These are phyloP conservation scores for Muschampia plurimacula DNA, from an alignment of 2,888 invertebrate genomes.

Conservation along the genomic window DNA sequence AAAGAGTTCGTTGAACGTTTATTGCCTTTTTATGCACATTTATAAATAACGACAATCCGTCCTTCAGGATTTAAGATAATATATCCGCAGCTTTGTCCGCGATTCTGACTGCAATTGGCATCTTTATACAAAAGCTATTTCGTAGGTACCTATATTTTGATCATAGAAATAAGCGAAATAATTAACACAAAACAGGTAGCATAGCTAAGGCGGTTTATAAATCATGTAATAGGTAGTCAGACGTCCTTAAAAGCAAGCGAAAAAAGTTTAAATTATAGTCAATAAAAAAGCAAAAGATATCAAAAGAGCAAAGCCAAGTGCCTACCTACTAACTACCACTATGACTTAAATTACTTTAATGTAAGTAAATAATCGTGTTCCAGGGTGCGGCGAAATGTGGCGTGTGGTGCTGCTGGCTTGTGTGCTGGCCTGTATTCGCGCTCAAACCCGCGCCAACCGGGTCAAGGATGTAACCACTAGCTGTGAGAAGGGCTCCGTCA, in stretches of 20 bases:
- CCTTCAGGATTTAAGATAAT: neutral
- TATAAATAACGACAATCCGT: constrained; percentile 34
- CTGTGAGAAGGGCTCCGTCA: constrained; percentile 87
- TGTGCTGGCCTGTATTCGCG: constrained; percentile 54
- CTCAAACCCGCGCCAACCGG: constrained; percentile 74
- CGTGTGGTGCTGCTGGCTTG: constrained; percentile 62
- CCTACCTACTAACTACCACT: no score
- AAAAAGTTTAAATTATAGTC: neutral
- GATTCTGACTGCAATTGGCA: no score
- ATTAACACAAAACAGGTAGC: no score
- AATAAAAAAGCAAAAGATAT: neutral
- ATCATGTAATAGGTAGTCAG: neutral
- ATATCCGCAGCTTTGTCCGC: no score
- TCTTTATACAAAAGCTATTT: no score
- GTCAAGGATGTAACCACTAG: constrained; percentile 86
- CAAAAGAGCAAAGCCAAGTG: no score
- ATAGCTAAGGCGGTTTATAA: no score
- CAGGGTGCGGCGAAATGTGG: constrained; percentile 73
- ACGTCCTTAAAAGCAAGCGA: no score
- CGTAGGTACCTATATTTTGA: no score
- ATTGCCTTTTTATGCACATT: constrained; percentile 9
- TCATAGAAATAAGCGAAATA: no score
- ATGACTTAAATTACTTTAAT: neutral
- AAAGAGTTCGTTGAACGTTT: constrained; percentile 13
- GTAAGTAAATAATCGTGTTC: constrained; percentile 36